Evolutionary conservation across 2,888 invertebrate genomes (phyloP).

Genomic region (Brenthis ino): DNA sequence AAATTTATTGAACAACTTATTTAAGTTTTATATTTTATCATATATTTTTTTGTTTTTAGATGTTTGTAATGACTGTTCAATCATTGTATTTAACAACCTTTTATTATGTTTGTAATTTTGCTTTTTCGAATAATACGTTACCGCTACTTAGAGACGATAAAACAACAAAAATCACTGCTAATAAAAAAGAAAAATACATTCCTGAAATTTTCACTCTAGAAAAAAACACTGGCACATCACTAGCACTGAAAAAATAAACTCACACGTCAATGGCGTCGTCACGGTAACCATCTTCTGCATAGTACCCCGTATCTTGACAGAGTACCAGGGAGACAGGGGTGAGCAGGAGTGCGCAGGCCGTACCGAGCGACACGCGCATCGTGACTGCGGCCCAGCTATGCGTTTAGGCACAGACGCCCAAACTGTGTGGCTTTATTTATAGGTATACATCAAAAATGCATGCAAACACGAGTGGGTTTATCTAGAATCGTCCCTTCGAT

Average conservation of each 20-base stretch:
- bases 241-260: conserved; percentile 58
- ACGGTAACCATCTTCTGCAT: conserved; percentile 65
- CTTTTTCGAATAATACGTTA: no score
- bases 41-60: no score
- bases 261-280: conserved; percentile 74
- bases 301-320: conserved; percentile 64
- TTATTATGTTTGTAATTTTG: no score
- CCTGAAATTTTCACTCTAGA: neutral
- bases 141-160: no score
- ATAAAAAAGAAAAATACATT: neutral
- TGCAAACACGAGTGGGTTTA: conserved; percentile 35
- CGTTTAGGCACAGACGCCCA: conserved; percentile 65
- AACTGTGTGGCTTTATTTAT: conserved; percentile 49
- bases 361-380: conserved; percentile 73
- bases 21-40: no score
- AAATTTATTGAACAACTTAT: no score
- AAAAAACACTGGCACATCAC: conserved; percentile 31
- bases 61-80: no score
- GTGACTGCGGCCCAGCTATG: conserved; percentile 72
- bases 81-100: no score
- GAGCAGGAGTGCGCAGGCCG: conserved; percentile 63
- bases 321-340: conserved; percentile 64
- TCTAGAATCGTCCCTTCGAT: conserved; percentile 36
- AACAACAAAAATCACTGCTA: neutral
- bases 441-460: conserved; percentile 26